These are phyloP conservation scores for Cassiopea xamachana DNA, from an alignment of 30 jellyfish, hydroid and myxozoan species.

Conservation along the genomic window DNA sequence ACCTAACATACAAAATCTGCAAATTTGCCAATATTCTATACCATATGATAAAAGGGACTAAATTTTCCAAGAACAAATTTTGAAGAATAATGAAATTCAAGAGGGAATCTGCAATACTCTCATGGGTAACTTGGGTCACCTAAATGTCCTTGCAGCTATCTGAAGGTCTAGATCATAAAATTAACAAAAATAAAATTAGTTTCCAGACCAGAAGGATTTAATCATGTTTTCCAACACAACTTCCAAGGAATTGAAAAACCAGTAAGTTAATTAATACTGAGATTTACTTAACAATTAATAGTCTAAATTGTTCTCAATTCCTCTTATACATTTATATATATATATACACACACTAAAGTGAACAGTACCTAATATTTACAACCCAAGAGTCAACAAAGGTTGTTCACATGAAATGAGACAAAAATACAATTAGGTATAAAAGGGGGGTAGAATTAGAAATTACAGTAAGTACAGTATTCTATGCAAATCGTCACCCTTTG, in stretches of 20 bases:
- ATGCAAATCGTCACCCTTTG: neutral
- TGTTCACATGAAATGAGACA: neutral
- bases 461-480: neutral
- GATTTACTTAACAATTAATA: neutral
- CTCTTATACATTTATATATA: conserved; percentile 3
- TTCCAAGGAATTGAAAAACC: neutral
- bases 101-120: no score
- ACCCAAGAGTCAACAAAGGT: conserved; percentile 20
- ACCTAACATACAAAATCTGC: no score
- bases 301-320: conserved; percentile 28
- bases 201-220: neutral
- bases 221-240: neutral
- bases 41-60: no score
- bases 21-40: no score
- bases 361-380: conserved; percentile 46
- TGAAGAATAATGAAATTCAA: no score
- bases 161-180: neutral
- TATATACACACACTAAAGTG: conserved; percentile 17
- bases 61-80: no score
- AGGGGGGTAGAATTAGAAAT: neutral
- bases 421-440: neutral
- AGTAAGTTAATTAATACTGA: neutral
- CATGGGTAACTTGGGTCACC: neutral
- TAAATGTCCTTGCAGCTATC: neutral
- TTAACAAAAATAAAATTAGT: neutral